Evolutionary conservation across 2,888 invertebrate species (phyloP), one percentile per base, ranked within the genome.

Genomic region (Ramazzottius varieornatus): DNA sequence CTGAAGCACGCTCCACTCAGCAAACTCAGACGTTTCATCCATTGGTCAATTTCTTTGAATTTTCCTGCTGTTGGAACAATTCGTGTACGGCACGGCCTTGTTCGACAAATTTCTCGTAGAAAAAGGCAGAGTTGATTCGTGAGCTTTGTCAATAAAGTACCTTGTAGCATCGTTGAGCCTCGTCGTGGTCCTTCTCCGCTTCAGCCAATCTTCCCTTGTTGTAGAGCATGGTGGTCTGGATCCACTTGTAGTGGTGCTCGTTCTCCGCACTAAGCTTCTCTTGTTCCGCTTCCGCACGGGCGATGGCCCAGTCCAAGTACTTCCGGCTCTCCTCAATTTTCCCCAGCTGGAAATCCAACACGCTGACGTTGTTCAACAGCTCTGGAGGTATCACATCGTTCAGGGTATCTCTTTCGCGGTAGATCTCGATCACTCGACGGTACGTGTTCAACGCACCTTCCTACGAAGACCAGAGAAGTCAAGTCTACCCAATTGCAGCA

Each of bases 151-250:
- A n/a, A n/a, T n/a, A n/a, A n/a, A n/a, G n/a, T n/a, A n/a, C n/a
- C n/a, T n/a, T n/a, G 78, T 98, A 99, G 0, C 93, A 78, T 76
- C 87, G 88, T 76, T 96, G 96, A 0, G 98, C 93, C 71, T 88
- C 85, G 73, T 94, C 92, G 75, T 86, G 91, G 66, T 86, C 81
- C 72, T 91, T 91, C 64, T 90, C 81, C 0, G 91, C 88, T 79
- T 99, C 98, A 72, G 88, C 87, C 1, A 96, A 79, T 16, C 98
- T 80, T 0, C 92, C 96, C 70, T 96, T 78, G 78, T 98, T 99
- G 77, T 96, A 98, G 46, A 87, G 91, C 65, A 92, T 91, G 0
- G 93, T 92, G 0, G 96, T 93, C 0, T 89, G 86, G 73, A 96
- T 93, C 0, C 91, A 89, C 74, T 90, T 90, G 76, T 93, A 94